phyloP scores from a whole-genome alignment of 2,797 vertebrate species.

The Falco columbarius region DNA sequence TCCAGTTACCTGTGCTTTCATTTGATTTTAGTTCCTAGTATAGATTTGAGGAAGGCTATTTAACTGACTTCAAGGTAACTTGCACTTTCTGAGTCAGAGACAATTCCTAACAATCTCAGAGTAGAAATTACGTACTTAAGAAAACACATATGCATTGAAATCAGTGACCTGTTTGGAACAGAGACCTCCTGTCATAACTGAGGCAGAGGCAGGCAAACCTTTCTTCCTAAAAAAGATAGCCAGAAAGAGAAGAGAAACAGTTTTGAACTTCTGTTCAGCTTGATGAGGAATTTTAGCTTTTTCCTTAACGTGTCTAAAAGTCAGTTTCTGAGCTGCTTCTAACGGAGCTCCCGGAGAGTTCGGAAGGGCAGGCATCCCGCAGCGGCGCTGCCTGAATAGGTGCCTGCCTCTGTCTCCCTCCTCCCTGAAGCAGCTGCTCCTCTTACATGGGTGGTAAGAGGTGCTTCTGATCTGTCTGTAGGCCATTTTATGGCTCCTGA shows the following conservation, averaged over 20 bases:
- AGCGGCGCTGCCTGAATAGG: neutral
- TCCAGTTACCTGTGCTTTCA: neutral
- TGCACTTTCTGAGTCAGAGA: neutral
- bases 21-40: neutral
- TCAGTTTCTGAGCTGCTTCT: neutral
- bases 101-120: neutral
- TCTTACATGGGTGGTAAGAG: neutral
- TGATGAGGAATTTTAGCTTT: neutral
- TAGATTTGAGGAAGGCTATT: neutral
- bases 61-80: neutral
- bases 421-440: neutral
- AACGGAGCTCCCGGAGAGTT: neutral
- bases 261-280: neutral
- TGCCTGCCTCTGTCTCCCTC: neutral
- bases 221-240: neutral
- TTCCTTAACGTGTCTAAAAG: neutral
- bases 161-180: neutral
- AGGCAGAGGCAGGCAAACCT: neutral
- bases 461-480: neutral
- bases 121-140: neutral
- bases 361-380: neutral
- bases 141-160: neutral
- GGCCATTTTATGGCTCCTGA: neutral
- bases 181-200: neutral
- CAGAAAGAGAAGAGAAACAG: neutral